Percentiles rank a stretch among this genome's conserved stretches.
These are phyloP conservation scores for Pristionchus japonicus DNA, from an alignment of 2,888 invertebrate species.

Conservation along the genomic window DNA sequence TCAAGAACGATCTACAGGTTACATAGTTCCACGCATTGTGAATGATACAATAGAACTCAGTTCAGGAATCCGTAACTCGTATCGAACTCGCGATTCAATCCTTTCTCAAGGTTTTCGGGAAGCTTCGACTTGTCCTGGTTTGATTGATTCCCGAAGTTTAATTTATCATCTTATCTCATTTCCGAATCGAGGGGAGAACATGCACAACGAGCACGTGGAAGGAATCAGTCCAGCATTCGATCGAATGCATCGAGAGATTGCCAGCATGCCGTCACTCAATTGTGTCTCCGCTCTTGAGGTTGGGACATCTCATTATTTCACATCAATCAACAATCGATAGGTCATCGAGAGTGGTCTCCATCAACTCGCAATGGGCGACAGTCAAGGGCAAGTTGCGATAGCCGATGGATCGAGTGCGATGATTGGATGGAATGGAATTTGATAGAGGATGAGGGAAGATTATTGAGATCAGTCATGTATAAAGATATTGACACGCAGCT, in stretches of 20 bases:
- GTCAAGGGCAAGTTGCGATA: background rate
- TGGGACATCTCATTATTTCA: background rate
- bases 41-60: background rate
- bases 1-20: background rate
- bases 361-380: background rate
- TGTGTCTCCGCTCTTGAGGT: background rate
- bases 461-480: background rate
- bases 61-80: background rate
- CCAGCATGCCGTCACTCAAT: background rate
- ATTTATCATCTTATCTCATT: background rate
- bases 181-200: slow-evolving; percentile 5
- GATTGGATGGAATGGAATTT: slow-evolving; percentile 14
- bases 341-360: background rate
- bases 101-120: background rate
- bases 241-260: slow-evolving; percentile 10
- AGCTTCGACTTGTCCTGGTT: background rate
- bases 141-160: background rate
- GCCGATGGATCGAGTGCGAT: background rate
- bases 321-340: background rate
- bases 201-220: background rate
- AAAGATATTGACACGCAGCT: background rate
- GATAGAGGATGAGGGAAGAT: background rate
- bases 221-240: background rate
- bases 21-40: background rate
- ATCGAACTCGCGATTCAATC: slow-evolving; percentile 18